Base-by-base conservation (phyloP, 2,888 invertebrate species). In the Pelosia muscerda region DNA sequence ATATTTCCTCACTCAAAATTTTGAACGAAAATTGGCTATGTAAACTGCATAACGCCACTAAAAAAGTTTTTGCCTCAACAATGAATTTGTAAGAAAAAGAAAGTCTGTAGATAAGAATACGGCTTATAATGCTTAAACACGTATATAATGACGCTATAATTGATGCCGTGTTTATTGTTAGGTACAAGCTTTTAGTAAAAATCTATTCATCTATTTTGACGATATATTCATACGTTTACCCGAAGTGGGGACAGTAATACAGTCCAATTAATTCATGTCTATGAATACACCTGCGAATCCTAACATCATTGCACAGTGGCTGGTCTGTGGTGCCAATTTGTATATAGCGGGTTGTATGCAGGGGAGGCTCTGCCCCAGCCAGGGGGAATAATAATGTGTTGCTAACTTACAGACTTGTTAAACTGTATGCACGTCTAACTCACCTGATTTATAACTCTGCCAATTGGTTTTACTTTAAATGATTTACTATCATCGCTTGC, bases 371-470 rank as follows among this genome's bases (percentile, higher is more conserved):
- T 71, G 78, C 74, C 76, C 76, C 76, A 78, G 72, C 80, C 77
- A 69, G 76, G 81, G 83, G 82, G 86, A 83, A 86, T 84, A 85
- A 84, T 85, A 86, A 85, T 84, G 83, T 84, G 80, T 81, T 83
- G 83, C 78, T 85, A 85, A 85, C 81, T 85, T 85, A 87, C 83
- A 71, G 81, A 84, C 84, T 84, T 81, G 85, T 86, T 85, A 86
- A 86, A 86, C 85, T 85, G 82, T 87, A 86, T 87, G 85, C 85
- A 84, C 81, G 86, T 85, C 83, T 78, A 85, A 86, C 81, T 86
- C 84, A 79, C 78, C 75, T 83, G 84, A 86, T 88, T 88, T 88
- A 88, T 87, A 77, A 75, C 76, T 77, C 74, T 78, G 77, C 80
- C 78, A 84, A 86, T 85, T 84, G 84, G 84, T 81, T 85, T 83